Conservation (phyloP, 2,113 vertebrate genomes). For the Hippocampus guttulatus region DNA sequence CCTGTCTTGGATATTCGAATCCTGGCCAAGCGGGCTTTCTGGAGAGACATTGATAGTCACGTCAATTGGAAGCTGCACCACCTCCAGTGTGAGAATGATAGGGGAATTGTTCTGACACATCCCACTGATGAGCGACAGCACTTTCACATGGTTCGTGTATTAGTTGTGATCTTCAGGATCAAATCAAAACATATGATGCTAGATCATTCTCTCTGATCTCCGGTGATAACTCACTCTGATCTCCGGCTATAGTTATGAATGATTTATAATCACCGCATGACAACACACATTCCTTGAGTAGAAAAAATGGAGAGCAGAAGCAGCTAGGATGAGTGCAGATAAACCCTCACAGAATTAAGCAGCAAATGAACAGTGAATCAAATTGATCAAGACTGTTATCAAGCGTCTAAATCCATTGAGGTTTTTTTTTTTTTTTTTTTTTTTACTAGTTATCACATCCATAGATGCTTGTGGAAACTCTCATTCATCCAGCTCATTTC, state of each 20-base stretch:
- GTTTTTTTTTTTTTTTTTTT: background rate
- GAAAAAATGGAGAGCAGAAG: conserved; percentile 37
- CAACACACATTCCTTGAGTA: conserved; percentile 37
- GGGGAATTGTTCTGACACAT: conserved; percentile 29
- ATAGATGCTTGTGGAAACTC: too few relatives aligned
- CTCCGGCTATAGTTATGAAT: conserved; percentile 49
- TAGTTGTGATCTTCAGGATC: conserved; percentile 41
- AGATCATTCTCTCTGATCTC: conserved; percentile 51
- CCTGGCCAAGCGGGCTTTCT: conserved; percentile 95
- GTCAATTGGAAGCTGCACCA: conserved; percentile 28
- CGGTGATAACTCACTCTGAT: conserved; percentile 56
- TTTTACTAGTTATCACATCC: background rate
- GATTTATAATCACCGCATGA: conserved; percentile 47
- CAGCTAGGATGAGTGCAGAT: conserved; percentile 8
- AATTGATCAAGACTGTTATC: conserved; percentile 9
- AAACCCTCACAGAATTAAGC: conserved; percentile 17
- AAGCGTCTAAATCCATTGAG: background rate
- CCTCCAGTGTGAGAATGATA: conserved; percentile 17
- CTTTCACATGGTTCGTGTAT: conserved; percentile 34
- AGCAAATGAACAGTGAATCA: background rate
- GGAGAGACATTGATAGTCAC: conserved; percentile 39
- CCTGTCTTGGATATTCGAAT: conserved; percentile 91
- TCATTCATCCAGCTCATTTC: too few relatives aligned
- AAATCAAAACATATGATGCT: conserved; percentile 44
- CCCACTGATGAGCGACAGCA: conserved; percentile 27